A percentile compares a stretch with the other conserved stretches of the same genome.
phyloP scores from a whole-genome alignment of 2,888 invertebrate species.

The Andrena fulva region DNA sequence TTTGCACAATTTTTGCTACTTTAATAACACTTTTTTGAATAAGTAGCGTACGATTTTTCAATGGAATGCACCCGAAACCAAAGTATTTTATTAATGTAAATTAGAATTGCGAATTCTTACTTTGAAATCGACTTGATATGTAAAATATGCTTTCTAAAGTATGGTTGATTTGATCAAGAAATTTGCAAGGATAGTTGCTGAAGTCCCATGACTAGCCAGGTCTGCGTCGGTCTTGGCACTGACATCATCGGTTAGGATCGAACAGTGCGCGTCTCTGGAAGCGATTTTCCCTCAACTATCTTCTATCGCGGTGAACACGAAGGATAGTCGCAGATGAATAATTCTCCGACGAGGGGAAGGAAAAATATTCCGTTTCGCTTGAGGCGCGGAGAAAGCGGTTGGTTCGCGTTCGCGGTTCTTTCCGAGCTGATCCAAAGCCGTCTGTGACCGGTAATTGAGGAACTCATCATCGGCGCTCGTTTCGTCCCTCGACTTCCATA shows the following conservation, averaged over 20 bases:
- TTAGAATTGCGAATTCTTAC: too few species aligned
- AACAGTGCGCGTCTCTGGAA: neutral
- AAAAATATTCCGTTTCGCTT: conserved; percentile 74
- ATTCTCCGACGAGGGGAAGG: conserved; percentile 56
- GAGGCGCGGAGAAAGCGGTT: conserved; percentile 74
- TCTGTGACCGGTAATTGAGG: conserved; percentile 59
- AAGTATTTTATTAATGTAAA: too few species aligned
- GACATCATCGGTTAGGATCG: conserved; percentile 30
- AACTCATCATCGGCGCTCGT: conserved; percentile 46
- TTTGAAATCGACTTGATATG: too few species aligned
- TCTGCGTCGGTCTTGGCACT: conserved; percentile 48
- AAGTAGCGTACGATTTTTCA: too few species aligned
- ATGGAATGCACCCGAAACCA: too few species aligned
- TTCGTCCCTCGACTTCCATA: conserved; percentile 34
- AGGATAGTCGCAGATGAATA: conserved; percentile 63
- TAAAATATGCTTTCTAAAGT: too few species aligned
- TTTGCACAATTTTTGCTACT: too few species aligned
- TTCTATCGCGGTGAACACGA: conserved; percentile 7
- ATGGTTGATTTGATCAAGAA: too few species aligned
- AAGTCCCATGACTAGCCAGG: conserved; percentile 23
- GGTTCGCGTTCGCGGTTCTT: conserved; percentile 30
- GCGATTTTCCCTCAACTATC: conserved; percentile 4
- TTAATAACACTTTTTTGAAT: too few species aligned
- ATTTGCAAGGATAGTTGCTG: conserved; percentile 30
- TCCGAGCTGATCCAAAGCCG: conserved; percentile 49